These are phyloP conservation scores for Nansenia antarctica DNA, from an alignment of 2,113 vertebrate genomes.

Conservation along the genomic window DNA sequence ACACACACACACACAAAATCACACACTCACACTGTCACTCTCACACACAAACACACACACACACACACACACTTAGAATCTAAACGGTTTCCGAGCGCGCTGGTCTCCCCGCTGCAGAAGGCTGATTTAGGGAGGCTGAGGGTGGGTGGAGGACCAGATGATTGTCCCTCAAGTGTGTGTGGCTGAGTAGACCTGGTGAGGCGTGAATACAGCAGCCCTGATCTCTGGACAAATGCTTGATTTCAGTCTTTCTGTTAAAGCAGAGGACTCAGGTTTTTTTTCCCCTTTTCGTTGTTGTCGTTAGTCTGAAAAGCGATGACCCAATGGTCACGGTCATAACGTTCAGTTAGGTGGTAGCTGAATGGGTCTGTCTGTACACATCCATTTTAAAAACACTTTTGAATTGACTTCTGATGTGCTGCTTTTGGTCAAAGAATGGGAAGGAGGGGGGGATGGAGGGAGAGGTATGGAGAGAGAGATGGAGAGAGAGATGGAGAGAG, in stretches of 20 bases:
- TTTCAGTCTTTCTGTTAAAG: background rate
- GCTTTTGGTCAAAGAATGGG: background rate
- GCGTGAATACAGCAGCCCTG: conserved; percentile 11
- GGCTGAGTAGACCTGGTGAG: conserved; percentile 36
- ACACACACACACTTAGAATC: too few species aligned
- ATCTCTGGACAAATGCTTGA: background rate
- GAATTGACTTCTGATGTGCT: background rate
- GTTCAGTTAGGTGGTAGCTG: too few species aligned
- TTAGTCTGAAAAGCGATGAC: too few species aligned
- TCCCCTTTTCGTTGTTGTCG: too few species aligned
- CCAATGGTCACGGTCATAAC: too few species aligned
- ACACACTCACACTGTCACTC: too few species aligned
- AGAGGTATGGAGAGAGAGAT: background rate
- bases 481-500: too few species aligned
- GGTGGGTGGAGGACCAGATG: conserved; percentile 29
- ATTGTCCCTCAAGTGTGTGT: conserved; percentile 53
- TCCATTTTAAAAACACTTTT: background rate
- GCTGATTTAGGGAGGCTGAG: conserved; percentile 45
- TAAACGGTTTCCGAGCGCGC: too few species aligned
- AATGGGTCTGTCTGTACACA: background rate
- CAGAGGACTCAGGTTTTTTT: too few species aligned
- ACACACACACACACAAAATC: too few species aligned
- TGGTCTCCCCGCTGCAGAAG: conserved; percentile 37
- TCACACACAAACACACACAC: too few species aligned
- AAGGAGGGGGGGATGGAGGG: background rate